These are phyloP conservation scores for Sipunculus nudus DNA, from an alignment of 2,888 invertebrate species.

Conservation along the genomic window DNA sequence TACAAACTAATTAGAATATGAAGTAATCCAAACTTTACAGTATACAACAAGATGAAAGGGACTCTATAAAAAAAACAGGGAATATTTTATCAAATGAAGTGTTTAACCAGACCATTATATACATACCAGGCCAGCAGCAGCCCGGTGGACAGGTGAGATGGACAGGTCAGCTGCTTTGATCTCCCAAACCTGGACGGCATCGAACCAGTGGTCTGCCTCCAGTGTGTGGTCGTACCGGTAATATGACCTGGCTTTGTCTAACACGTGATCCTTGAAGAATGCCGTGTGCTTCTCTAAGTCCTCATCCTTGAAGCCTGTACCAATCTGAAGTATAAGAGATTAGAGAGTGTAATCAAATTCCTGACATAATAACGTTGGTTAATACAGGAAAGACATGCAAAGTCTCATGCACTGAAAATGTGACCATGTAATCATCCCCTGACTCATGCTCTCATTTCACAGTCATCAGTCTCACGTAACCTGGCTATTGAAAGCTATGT, in stretches of 20 bases:
- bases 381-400: no score
- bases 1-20: no score
- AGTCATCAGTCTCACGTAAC: no score
- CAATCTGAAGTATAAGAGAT: constrained; percentile 72
- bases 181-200: constrained; percentile 83
- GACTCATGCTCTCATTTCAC: no score
- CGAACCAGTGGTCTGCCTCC: constrained; percentile 67
- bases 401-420: no score
- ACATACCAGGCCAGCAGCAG: constrained; percentile 80
- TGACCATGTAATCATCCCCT: no score
- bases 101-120: no score
- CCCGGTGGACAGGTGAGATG: constrained; percentile 91
- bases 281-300: constrained; percentile 81
- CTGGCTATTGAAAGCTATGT: no score
- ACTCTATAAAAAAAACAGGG: no score
- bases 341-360: background rate
- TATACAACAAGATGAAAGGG: no score
- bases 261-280: constrained; percentile 79
- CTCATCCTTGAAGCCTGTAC: constrained; percentile 95
- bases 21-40: no score
- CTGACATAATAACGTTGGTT: background rate
- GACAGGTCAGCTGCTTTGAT: constrained; percentile 97
- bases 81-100: no score
- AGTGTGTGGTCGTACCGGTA: constrained; percentile 76
- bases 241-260: constrained; percentile 76